Evolutionary conservation across 2,113 vertebrate genomes (phyloP), one percentile per base, ranked within the genome.

Genomic region (Camelus dromedarius): DNA sequence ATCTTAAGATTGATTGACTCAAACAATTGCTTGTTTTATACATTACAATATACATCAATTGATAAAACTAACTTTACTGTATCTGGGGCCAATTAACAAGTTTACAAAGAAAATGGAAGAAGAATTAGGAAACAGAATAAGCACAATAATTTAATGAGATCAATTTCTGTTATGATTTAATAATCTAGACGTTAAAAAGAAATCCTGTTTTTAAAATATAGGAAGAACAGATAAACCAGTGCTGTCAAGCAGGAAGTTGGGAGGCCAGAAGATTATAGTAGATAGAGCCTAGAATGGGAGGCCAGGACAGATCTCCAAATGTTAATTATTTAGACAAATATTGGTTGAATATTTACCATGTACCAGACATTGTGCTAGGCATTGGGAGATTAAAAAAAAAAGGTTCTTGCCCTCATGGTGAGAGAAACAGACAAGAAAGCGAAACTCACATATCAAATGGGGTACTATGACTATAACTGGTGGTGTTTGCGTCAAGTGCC

Each of bases 1-100:
- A 83, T 73, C 52, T 97, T 28, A 90, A 92, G 75, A 93, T 7
- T 70, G 60, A 83, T 11, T 16, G 46, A 60, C 15, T 93, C 72
- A 81, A 91, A 70, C 8, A 77, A 38, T 89, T 62, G 85, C n/a
- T 86, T 30, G 11, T 28, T 92, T 97, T 85, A 30, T 87, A 22
- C 12, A 28, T 87, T 89, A 75, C 24, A 46, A 11, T 69, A 73
- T 52, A 19, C 15, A 66, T 42, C 32, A 72, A 64, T 60, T 93
- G 93, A 76, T 72, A 69, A 93, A 73, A 90, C 11, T 46, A 88
- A 87, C 13, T 72, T 85, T 92, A 93, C 20, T 77, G 10, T 85
- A 26, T 67, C 38, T 60, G 12, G 1, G 20, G 20, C 18, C 35
- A 93, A 69, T 18, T 22, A 60, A 14, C 0, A 54, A 54, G 16